Evolutionary conservation across 2,113 vertebrate species (phyloP).

Genomic region (Takifugu flavidus): DNA sequence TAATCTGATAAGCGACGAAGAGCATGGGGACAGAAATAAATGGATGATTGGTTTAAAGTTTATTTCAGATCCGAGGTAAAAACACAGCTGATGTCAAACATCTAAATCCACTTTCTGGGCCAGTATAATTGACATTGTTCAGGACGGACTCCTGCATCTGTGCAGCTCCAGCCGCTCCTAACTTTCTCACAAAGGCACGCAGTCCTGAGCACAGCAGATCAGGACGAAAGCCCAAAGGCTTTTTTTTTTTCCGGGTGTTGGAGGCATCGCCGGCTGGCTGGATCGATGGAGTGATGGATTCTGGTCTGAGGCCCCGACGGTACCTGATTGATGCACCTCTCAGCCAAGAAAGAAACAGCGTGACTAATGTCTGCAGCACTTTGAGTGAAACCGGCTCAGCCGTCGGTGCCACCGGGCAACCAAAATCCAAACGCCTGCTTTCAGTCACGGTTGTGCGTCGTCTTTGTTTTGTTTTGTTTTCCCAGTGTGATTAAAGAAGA

Average conservation of each 20-base stretch:
- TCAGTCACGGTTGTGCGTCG: conserved; percentile 11
- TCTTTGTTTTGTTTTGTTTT: not conserved
- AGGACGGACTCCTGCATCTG: too few relatives aligned
- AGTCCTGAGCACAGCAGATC: conserved; percentile 4
- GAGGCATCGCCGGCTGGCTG: conserved; percentile 17
- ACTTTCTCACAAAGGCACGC: too few relatives aligned
- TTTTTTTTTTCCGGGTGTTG: conserved; percentile 40
- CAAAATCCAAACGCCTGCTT: not conserved
- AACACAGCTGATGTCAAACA: conserved; percentile 1
- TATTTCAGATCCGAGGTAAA: conserved; percentile 18
- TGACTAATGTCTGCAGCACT: not conserved
- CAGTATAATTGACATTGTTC: too few relatives aligned
- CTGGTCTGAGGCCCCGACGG: conserved; percentile 6
- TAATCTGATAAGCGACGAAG: conserved; percentile 8
- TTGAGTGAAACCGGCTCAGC: not conserved
- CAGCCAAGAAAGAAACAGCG: conserved; percentile 5
- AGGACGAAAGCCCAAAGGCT: conserved; percentile 41
- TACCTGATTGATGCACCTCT: conserved; percentile 21
- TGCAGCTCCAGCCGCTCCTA: too few relatives aligned
- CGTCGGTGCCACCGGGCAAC: too few relatives aligned
- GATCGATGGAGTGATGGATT: conserved; percentile 55
- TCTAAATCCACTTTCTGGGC: too few relatives aligned
- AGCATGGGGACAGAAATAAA: not conserved
- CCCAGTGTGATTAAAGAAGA: too few relatives aligned
- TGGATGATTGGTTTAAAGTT: not conserved